Evolutionary conservation across 1,140 invertebrate species (phyloP).

Genomic region (Holotrichia oblita): DNA sequence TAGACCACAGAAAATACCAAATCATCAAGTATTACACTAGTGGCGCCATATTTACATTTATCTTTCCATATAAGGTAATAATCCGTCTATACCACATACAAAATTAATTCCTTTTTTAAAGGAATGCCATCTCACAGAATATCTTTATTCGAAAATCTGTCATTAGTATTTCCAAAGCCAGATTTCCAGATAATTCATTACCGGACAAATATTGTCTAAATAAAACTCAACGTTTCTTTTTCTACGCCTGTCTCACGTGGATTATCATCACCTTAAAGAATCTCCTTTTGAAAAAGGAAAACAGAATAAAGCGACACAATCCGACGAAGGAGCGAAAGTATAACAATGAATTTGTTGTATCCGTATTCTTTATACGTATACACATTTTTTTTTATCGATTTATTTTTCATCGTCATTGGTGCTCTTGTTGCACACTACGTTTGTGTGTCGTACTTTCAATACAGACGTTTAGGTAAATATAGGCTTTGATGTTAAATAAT

Average conservation of each 20-base stretch:
- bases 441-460: slow-evolving; percentile 45
- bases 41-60: too few relatives aligned
- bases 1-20: too few relatives aligned
- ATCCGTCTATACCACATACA: too few relatives aligned
- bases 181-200: background rate
- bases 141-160: background rate
- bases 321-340: slow-evolving; percentile 14
- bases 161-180: background rate
- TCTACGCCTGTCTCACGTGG: background rate
- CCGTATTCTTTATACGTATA: slow-evolving; percentile 9
- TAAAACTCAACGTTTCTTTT: background rate
- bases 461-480: slow-evolving; percentile 52
- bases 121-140: background rate
- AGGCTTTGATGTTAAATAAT: slow-evolving; percentile 51
- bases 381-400: slow-evolving; percentile 24
- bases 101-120: too few relatives aligned
- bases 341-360: slow-evolving; percentile 41
- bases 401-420: slow-evolving; percentile 23
- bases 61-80: too few relatives aligned
- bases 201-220: slow-evolving; percentile 9
- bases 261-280: background rate
- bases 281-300: background rate
- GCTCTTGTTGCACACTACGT: slow-evolving; percentile 13
- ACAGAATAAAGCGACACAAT: background rate
- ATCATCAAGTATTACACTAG: too few relatives aligned